Conservation (phyloP, 2,113 vertebrate genomes). For the Rhipidura dahli region DNA sequence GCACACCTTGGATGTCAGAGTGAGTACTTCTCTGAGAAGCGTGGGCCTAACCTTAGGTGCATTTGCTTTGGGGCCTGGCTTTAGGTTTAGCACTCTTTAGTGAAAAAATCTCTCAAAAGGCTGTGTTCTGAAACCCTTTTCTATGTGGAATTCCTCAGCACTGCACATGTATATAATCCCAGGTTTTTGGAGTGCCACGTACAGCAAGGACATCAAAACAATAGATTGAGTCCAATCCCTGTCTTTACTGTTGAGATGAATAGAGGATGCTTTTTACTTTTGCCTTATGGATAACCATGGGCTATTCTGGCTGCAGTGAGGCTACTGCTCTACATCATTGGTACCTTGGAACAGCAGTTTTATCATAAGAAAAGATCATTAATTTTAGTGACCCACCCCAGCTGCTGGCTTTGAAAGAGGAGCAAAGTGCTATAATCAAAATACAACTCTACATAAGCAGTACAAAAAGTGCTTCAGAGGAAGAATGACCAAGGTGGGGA, state of each 20-base stretch:
- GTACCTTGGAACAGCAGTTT: neutral
- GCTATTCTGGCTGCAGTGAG: neutral
- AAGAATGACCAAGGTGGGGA: neutral
- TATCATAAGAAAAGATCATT: neutral
- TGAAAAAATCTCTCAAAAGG: neutral
- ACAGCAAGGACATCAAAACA: neutral
- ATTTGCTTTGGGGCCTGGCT: neutral
- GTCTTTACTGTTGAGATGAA: neutral
- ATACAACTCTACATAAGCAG: neutral
- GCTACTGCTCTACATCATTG: neutral
- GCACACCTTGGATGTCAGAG: slow-evolving; percentile 82
- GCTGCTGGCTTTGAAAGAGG: neutral
- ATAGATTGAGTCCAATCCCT: neutral
- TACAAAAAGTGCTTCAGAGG: neutral
- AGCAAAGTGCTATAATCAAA: neutral
- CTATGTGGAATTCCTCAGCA: neutral
- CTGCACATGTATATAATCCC: neutral
- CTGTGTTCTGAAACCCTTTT: neutral
- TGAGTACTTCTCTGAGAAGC: slow-evolving; percentile 8
- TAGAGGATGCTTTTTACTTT: neutral
- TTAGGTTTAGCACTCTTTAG: neutral
- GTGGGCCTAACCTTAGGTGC: neutral
- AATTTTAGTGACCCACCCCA: neutral
- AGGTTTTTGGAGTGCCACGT: neutral
- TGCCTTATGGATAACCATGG: neutral